Base-by-base conservation (phyloP, 2,888 invertebrate species). In the Oscheius onirici region DNA sequence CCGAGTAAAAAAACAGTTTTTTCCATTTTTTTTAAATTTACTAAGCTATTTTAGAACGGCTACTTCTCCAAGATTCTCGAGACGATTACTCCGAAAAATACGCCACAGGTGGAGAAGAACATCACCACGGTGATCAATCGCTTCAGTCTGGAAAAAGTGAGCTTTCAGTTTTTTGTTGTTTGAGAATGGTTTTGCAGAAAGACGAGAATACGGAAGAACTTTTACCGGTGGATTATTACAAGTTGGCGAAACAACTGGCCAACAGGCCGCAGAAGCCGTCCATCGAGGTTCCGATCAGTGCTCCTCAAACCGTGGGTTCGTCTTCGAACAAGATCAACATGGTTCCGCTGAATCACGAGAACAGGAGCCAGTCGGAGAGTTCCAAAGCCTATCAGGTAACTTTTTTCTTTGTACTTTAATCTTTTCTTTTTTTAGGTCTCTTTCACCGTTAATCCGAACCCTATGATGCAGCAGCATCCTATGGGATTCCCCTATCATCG, bases 201-300 rank as follows among this genome's bases (percentile, higher is more conserved):
- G 13, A 17, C 3, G 20, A 46, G 8, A 46, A 17, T 13, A 46
- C 20, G 40, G 58, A 43, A 17, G 58, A 55, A 26, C 55, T 17
- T 17, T 41, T 63, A n/a, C 63, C 63, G 6, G 15, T 49, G n/a
- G 63, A 63, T 28, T 63, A 63, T 11, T 11, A 46, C 13, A 63
- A 63, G 26, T n/a, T 63, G 28, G 28, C 17, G 8, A 26, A 20
- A n/a, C 49, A 46, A 20, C n/a, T 49, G n/a, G 54, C 41, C 22
- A 15, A n/a, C 17, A 24, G 41, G 8, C 66, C 66, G 2, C 51
- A 52, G 11, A 66, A 66, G 24, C 40, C 41, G 6, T 28, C 10
- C 24, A 41, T 66, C 22, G 52, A 54, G 40, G 43, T 41, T 17
- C 66, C 66, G 54, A 41, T 24, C 0, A 44, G 28, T 26, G 49